Percentiles rank a stretch among this genome's conserved stretches.
Evolutionary conservation across 2,113 vertebrate species (phyloP).

Genomic region (Microcebus jonahi): DNA sequence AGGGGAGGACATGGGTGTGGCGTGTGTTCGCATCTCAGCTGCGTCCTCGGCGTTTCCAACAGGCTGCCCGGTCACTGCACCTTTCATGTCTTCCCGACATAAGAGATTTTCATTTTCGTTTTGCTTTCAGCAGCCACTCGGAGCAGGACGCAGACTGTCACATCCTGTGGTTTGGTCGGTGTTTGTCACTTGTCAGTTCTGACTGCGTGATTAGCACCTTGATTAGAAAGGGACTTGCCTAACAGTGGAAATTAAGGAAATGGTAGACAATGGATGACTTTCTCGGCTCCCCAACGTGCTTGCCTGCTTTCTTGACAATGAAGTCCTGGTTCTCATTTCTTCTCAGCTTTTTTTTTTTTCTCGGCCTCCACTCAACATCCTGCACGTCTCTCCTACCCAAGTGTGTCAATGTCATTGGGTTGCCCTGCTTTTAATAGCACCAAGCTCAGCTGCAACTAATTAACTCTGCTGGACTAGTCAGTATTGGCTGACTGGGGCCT

Average conservation of each 20-base stretch:
- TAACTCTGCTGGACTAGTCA: neutral
- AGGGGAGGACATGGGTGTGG: neutral
- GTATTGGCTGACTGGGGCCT: neutral
- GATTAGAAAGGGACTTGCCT: neutral
- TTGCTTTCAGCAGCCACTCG: constrained; percentile 9
- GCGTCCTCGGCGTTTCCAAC: neutral
- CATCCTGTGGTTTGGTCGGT: neutral
- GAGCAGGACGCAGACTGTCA: neutral
- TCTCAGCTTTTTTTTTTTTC: neutral
- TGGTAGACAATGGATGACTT: neutral
- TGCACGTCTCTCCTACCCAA: neutral
- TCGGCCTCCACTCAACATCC: neutral
- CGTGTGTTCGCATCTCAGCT: neutral
- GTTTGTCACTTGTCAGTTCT: neutral
- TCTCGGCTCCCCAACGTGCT: neutral
- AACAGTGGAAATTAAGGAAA: constrained; percentile 23
- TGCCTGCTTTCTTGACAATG: neutral
- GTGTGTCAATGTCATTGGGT: neutral
- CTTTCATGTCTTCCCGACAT: neutral
- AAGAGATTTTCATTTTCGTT: neutral
- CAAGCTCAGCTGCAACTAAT: neutral
- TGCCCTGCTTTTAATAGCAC: constrained; percentile 52
- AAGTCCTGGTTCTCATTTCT: neutral
- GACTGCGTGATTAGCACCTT: neutral
- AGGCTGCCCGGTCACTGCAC: neutral